These are phyloP conservation scores for Enteromius unitaeniatus DNA, from an alignment of 2,797 vertebrate species.

Conservation along the genomic window DNA sequence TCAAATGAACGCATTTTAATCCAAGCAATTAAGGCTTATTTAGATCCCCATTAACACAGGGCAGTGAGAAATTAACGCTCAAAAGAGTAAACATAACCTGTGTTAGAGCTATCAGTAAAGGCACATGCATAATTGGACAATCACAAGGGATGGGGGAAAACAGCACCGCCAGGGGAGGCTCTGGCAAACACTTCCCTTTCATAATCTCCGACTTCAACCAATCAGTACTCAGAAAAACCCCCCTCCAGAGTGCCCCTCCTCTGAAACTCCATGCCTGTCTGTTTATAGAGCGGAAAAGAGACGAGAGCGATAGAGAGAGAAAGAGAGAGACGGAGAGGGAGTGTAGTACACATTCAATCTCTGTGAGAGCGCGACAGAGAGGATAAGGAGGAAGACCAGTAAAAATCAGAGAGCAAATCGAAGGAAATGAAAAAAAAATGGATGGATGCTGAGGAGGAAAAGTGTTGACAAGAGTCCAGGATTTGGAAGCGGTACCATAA, in stretches of 20 bases:
- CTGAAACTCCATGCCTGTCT: constrained; percentile 61
- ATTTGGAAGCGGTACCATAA: background rate
- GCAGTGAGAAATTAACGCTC: constrained; percentile 47
- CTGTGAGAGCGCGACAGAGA: constrained; percentile 8
- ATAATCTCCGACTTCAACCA: constrained; percentile 64
- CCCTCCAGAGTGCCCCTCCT: constrained; percentile 57
- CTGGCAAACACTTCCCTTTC: constrained; percentile 63
- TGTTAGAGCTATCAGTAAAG: constrained; percentile 24
- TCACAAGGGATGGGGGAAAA: constrained; percentile 20
- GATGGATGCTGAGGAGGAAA: constrained; percentile 22
- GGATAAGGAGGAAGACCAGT: constrained; percentile 7
- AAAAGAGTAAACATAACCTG: constrained; percentile 24
- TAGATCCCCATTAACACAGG: constrained; percentile 11
- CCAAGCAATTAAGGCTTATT: constrained; percentile 32
- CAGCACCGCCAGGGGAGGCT: constrained; percentile 31
- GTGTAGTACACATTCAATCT: constrained; percentile 23
- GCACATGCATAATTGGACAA: constrained; percentile 41
- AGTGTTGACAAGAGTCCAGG: background rate
- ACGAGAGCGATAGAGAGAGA: constrained; percentile 20
- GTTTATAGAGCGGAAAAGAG: constrained; percentile 55
- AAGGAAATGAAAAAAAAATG: constrained; percentile 9
- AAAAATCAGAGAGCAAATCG: constrained; percentile 33
- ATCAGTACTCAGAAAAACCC: constrained; percentile 62
- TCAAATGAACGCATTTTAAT: constrained; percentile 7
- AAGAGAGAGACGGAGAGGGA: constrained; percentile 38